Percentiles rank a stretch among this genome's conserved stretches.
These are phyloP conservation scores for Desmodus rotundus DNA, from an alignment of 2,113 vertebrate species.

Conservation along the genomic window DNA sequence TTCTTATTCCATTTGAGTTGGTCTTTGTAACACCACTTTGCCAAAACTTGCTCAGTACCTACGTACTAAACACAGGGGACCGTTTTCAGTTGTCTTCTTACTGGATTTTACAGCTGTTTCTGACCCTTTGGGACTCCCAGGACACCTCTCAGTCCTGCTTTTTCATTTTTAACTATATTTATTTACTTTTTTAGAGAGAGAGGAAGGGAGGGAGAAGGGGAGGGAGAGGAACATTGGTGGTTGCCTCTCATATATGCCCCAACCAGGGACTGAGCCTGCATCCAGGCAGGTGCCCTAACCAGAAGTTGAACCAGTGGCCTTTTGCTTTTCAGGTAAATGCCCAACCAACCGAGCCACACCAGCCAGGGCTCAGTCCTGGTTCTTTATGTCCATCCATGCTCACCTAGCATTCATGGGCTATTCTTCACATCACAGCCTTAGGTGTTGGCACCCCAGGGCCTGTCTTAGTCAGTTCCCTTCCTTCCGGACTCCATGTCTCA, in stretches of 20 bases:
- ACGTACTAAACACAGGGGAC: rapidly evolving
- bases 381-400: neutral
- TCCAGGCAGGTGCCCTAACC: no score
- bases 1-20: neutral
- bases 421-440: neutral
- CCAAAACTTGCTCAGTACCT: neutral
- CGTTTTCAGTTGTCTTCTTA: neutral
- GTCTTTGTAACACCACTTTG: neutral
- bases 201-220: no score
- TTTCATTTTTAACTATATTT: no score
- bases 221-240: no score
- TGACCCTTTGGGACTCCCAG: neutral
- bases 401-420: neutral
- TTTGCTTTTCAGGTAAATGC: no score
- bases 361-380: neutral
- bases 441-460: neutral
- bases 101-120: neutral
- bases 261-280: no score
- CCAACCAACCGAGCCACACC: no score
- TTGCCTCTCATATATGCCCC: no score
- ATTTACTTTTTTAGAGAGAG: no score
- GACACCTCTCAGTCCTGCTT: neutral
- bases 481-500: neutral
- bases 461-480: neutral
- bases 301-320: no score